Conservation (phyloP, 2,797 vertebrate species). For the Podarcis lilfordi region DNA sequence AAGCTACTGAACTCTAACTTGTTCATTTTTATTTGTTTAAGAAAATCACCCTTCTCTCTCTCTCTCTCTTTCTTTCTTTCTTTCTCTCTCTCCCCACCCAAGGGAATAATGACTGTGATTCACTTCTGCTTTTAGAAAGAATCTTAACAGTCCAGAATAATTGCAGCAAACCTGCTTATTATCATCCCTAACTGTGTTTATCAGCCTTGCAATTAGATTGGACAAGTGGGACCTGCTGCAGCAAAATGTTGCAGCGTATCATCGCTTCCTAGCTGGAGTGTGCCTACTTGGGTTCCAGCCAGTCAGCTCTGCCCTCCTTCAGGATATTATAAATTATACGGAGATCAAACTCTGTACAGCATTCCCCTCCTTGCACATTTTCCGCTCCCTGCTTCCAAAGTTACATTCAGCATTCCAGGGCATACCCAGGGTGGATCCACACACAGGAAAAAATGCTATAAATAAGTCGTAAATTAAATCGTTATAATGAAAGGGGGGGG, state of each 20-base stretch:
- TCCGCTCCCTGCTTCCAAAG: background rate
- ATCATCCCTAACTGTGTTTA: background rate
- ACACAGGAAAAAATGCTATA: too few relatives aligned
- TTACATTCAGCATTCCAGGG: too few relatives aligned
- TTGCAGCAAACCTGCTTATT: background rate
- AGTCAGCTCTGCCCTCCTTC: background rate
- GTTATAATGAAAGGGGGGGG: too few relatives aligned
- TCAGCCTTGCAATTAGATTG: background rate
- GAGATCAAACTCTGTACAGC: background rate
- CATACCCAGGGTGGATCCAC: too few relatives aligned
- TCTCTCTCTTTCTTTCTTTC: too few relatives aligned
- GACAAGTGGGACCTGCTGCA: background rate
- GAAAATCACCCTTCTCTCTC: background rate
- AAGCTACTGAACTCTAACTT: background rate
- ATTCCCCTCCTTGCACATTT: background rate
- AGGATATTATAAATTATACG: background rate
- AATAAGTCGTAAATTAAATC: too few relatives aligned
- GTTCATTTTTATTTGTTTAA: background rate
- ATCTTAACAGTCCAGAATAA: background rate
- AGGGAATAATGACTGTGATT: slow-evolving; percentile 19
- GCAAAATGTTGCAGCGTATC: background rate
- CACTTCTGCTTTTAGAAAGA: slow-evolving; percentile 3
- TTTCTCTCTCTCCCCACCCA: background rate
- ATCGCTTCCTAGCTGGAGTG: background rate
- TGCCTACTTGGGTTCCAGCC: background rate